phyloP scores from a whole-genome alignment of 2,888 invertebrate genomes.

The Mechanitis mazaeus region DNA sequence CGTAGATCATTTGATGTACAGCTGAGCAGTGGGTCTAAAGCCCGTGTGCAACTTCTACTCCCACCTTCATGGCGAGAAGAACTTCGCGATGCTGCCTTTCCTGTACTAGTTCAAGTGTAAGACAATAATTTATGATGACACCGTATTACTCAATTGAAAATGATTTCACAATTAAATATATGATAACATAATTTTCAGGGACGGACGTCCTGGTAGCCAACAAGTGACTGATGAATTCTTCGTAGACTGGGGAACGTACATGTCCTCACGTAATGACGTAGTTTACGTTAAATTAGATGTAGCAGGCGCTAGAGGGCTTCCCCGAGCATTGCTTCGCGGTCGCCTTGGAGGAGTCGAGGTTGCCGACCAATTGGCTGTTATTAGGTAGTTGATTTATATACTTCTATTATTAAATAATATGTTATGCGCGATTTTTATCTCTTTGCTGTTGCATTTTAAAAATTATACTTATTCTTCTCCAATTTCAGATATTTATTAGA shows the following conservation, averaged over 20 bases:
- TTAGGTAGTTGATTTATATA: slow-evolving; percentile 68
- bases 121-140: slow-evolving; percentile 34
- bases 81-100: slow-evolving; percentile 89
- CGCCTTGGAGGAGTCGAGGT: slow-evolving; percentile 93
- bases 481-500: slow-evolving; percentile 84
- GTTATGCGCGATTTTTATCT: too few species aligned
- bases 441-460: neutral
- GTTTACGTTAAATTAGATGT: slow-evolving; percentile 95
- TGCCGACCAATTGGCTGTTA: slow-evolving; percentile 92
- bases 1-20: slow-evolving; percentile 90
- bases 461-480: slow-evolving; percentile 1
- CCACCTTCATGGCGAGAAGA: slow-evolving; percentile 94
- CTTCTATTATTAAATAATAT: neutral
- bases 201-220: slow-evolving; percentile 94
- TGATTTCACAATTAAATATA: slow-evolving; percentile 3
- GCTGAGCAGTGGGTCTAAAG: slow-evolving; percentile 88
- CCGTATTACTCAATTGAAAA: too few species aligned
- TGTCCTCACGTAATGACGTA: slow-evolving; percentile 92
- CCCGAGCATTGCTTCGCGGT: slow-evolving; percentile 87
- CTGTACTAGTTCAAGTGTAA: slow-evolving; percentile 91
- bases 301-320: slow-evolving; percentile 88
- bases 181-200: slow-evolving; percentile 71
- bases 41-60: slow-evolving; percentile 90
- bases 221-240: slow-evolving; percentile 91
- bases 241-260: slow-evolving; percentile 94